Conservation (phyloP, 2,113 vertebrate species). For the Chroicocephalus ridibundus region DNA sequence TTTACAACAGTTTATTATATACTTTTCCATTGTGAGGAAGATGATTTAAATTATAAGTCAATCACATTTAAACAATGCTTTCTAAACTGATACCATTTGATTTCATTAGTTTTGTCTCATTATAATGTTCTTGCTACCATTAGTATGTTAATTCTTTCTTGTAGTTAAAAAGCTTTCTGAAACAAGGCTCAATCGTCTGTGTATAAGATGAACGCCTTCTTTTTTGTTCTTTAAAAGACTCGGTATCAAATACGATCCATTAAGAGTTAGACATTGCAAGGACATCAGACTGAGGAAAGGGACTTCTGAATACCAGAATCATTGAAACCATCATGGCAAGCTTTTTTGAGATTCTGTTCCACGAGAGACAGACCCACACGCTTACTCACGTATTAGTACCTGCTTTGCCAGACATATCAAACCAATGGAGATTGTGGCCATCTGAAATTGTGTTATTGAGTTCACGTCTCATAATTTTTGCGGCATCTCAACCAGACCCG, state of each 20-base stretch:
- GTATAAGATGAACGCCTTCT: background rate
- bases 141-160: background rate
- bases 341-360: background rate
- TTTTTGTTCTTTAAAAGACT: background rate
- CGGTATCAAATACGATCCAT: background rate
- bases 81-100: background rate
- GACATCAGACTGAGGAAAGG: background rate
- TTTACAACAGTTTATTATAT: background rate
- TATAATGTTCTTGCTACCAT: background rate
- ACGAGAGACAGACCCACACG: background rate
- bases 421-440: background rate
- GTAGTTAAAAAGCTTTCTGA: background rate
- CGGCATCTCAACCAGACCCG: accelerated
- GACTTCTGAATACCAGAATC: background rate
- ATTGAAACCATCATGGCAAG: background rate
- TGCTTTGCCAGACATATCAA: background rate
- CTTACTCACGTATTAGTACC: background rate
- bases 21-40: background rate
- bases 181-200: background rate
- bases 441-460: background rate
- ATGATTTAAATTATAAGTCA: background rate
- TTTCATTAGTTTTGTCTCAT: background rate
- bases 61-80: background rate
- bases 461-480: background rate
- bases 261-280: background rate